A percentile compares a stretch with the other conserved stretches of the same genome.
Evolutionary conservation across 2,113 vertebrate species (phyloP).

Genomic region (Cygnus atratus): DNA sequence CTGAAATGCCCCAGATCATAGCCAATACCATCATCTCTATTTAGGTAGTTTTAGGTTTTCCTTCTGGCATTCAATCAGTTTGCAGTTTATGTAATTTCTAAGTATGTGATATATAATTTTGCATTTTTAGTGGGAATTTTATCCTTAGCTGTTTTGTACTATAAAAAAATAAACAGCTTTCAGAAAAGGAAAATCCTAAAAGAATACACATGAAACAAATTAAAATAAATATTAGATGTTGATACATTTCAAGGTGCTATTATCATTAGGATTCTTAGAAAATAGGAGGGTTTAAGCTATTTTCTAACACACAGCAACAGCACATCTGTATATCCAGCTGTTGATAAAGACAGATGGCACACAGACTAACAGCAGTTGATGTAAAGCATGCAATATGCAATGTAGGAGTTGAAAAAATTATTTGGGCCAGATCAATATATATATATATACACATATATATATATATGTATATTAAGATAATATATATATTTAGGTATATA

Average conservation of each 20-base stretch:
- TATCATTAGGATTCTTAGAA: not conserved
- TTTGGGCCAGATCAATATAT: not conserved
- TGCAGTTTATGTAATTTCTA: not conserved
- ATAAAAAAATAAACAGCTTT: not conserved
- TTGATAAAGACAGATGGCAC: slow-evolving; percentile 52
- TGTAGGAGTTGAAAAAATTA: slow-evolving; percentile 38
- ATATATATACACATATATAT: too few species aligned
- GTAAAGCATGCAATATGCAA: slow-evolving; percentile 26
- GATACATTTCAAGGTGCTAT: not conserved
- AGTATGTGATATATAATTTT: not conserved
- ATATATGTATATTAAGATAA: too few species aligned
- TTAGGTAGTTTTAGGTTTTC: not conserved
- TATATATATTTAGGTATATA: too few species aligned
- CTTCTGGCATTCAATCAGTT: not conserved
- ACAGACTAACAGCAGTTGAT: slow-evolving; percentile 27
- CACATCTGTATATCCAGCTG: slow-evolving; percentile 36
- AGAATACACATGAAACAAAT: not conserved
- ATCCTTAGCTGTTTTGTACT: not conserved
- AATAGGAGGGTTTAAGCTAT: not conserved
- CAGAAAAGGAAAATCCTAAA: not conserved
- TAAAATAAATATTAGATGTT: not conserved
- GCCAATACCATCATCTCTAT: not conserved
- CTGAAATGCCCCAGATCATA: not conserved
- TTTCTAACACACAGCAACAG: not conserved
- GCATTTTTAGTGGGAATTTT: not conserved